Conservation (phyloP, 1,140 invertebrate species). For the Macrocentrus cingulum region DNA sequence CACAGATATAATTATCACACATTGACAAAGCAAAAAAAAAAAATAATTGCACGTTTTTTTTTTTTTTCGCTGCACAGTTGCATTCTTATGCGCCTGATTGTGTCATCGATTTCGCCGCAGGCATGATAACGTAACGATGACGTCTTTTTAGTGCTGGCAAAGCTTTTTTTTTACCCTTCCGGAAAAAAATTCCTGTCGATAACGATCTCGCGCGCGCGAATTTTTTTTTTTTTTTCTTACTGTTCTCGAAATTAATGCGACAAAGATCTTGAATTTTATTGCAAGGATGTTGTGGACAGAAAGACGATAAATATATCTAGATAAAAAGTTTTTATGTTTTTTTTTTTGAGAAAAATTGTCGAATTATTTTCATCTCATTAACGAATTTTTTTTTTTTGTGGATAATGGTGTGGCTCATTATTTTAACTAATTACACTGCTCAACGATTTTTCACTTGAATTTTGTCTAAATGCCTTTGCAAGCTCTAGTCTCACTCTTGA, state of each 20-base stretch:
- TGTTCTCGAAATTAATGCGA: too few relatives aligned
- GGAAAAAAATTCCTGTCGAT: not conserved
- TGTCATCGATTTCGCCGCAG: not conserved
- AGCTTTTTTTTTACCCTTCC: not conserved
- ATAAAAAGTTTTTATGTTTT: not conserved
- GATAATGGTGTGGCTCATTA: not conserved
- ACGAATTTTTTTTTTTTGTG: not conserved
- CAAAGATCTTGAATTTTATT: not conserved
- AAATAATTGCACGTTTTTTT: too few relatives aligned
- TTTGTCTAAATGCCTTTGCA: not conserved
- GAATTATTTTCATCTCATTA: constrained; percentile 21
- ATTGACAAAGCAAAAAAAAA: too few relatives aligned
- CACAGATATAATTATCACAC: too few relatives aligned
- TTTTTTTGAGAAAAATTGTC: not conserved
- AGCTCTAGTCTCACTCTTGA: not conserved
- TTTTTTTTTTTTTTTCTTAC: too few relatives aligned
- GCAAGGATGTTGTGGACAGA: not conserved
- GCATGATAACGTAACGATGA: not conserved
- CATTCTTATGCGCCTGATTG: not conserved
- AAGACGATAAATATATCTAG: not conserved
- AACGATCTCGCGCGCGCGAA: too few relatives aligned
- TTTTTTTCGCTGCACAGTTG: not conserved
- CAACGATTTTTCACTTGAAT: not conserved
- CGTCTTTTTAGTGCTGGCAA: not conserved
- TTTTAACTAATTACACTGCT: constrained; percentile 19